Base-by-base conservation (phyloP, 2,888 invertebrate species). In the Athalia circularis region DNA sequence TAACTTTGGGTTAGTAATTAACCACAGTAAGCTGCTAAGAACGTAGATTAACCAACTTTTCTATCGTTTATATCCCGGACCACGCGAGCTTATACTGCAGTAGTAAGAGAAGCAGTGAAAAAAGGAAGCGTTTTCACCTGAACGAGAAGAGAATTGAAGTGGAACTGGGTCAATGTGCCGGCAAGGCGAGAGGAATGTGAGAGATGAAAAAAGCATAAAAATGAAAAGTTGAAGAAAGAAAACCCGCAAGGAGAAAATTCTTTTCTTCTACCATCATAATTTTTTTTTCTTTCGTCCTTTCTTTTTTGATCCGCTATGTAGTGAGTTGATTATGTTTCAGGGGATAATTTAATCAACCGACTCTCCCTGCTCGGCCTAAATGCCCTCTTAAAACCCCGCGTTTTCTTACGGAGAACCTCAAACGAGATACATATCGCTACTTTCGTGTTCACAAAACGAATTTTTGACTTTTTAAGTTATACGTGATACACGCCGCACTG, bases 1-100 rank as follows among this genome's bases (percentile, higher is more conserved):
- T 84, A 84, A 86, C 81, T 83, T 81, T 54, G 77, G 79, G 15
- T 61, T 68, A 68, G 67, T 84, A 85, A 87, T 86, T 86, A 86
- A 77, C 67, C 77, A 59, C 47, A 65, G 59, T 59, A 59, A 68
- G 65, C 57, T 50, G 47, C 68, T 65, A 61, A 65, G 54, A 68
- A 77, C 68, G 59, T 61, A 68, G 77, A 77, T 77, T 68, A 77
- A 68, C 68, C 65, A 57, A 77, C 67, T 68, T 77, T 68, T 77
- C 68, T 54, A 61, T 43, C 47, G 47, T 45, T 8, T 54, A 68
- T 50, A 29, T 54, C 52, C 54, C 15, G 13, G 6, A 64, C 61
- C 13, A 54, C 29, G 29, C 6, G 68, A 50, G 29, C 50, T 43
- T 50, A 43, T 11, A 54, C 54, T 54, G 15, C 68, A 29, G 29